A percentile compares a stretch with the other conserved stretches of the same genome.
phyloP scores from a whole-genome alignment of 1,140 invertebrate genomes.

The Drosophila parvula region DNA sequence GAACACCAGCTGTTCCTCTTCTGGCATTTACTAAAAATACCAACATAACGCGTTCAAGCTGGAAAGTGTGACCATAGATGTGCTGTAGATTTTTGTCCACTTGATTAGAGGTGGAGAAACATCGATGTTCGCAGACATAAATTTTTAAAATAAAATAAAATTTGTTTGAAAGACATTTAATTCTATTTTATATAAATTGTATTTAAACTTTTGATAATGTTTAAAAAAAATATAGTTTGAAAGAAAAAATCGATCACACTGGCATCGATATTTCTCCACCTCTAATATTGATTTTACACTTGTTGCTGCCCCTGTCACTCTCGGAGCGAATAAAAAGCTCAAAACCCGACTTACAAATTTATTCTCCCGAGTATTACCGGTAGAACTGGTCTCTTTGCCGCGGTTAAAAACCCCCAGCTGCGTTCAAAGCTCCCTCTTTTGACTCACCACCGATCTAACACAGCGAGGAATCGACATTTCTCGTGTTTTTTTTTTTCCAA shows the following conservation, averaged over 20 bases:
- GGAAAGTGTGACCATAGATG: conserved; percentile 3
- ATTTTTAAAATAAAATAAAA: too few species aligned
- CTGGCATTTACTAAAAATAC: conserved; percentile 17
- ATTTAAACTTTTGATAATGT: too few species aligned
- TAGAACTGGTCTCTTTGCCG: conserved; percentile 40
- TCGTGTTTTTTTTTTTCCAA: conserved; percentile 16
- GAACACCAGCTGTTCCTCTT: neutral
- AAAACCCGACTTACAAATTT: conserved; percentile 22
- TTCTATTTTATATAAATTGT: too few species aligned
- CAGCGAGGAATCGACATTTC: conserved; percentile 13
- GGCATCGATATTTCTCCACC: too few species aligned
- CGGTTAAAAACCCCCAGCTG: conserved; percentile 26
- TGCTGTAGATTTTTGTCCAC: neutral
- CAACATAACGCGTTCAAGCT: neutral
- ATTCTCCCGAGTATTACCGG: conserved; percentile 38
- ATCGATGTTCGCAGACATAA: too few species aligned
- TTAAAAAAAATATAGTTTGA: too few species aligned
- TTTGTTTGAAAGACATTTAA: too few species aligned
- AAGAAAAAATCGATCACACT: too few species aligned
- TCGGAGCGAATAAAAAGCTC: conserved; percentile 20
- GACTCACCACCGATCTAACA: conserved; percentile 32
- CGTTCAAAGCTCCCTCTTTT: conserved; percentile 41
- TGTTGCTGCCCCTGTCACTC: conserved; percentile 24
- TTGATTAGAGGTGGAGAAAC: neutral
- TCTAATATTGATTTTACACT: conserved; percentile 36